phyloP scores from a whole-genome alignment of 2,888 invertebrate genomes.

The Leistus spinibarbis region DNA sequence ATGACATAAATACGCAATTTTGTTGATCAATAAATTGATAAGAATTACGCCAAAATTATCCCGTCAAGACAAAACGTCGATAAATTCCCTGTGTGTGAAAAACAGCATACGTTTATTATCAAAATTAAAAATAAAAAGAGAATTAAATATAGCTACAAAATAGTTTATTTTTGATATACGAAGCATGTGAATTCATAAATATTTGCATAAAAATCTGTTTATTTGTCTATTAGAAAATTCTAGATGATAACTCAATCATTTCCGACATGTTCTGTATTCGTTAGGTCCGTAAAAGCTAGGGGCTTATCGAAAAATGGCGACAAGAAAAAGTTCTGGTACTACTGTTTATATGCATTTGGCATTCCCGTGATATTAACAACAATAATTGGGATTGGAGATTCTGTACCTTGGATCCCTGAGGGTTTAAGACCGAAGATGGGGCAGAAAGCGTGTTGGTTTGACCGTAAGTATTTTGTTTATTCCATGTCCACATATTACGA shows the following conservation, averaged over 20 bases:
- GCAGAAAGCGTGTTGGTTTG: constrained; percentile 68
- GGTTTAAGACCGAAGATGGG: constrained; percentile 65
- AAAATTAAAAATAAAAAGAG: neutral
- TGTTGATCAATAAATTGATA: neutral
- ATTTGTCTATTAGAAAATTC: neutral
- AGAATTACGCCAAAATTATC: neutral
- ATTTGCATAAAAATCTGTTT: neutral
- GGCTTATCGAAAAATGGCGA: constrained; percentile 45
- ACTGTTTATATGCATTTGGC: constrained; percentile 73
- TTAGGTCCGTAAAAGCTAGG: constrained; percentile 13
- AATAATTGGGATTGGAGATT: constrained; percentile 62
- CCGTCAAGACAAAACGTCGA: neutral
- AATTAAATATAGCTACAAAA: neutral
- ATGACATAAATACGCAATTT: too few species aligned
- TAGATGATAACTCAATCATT: neutral
- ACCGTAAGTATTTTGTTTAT: constrained; percentile 52
- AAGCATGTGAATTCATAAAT: neutral
- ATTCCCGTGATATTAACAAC: constrained; percentile 62
- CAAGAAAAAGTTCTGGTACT: constrained; percentile 64
- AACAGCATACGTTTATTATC: neutral
- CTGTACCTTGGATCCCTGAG: constrained; percentile 54
- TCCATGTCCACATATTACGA: neutral
- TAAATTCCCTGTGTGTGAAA: neutral
- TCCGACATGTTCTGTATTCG: neutral
- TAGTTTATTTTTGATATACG: neutral